Evolutionary conservation across 2,888 invertebrate genomes (phyloP).

Genomic region (Galerucella calmariensis): DNA sequence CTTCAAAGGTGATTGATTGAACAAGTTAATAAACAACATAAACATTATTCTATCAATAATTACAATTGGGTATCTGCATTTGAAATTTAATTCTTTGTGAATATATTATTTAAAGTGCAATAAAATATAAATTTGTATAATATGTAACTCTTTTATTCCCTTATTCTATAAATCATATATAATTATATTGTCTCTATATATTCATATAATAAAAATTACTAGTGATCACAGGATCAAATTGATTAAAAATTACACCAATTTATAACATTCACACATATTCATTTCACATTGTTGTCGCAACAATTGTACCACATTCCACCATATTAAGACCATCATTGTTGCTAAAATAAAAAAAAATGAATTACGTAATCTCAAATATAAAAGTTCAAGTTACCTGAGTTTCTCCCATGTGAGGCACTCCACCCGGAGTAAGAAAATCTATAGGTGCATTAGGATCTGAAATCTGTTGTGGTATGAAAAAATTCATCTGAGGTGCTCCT

Average conservation of each 20-base stretch:
- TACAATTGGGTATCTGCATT: no score
- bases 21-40: no score
- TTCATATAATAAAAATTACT: slow-evolving; percentile 40
- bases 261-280: slow-evolving; percentile 20
- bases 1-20: no score
- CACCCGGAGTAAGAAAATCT: slow-evolving; percentile 68
- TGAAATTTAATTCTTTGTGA: no score
- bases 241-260: slow-evolving; percentile 40
- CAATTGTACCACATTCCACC: not conserved
- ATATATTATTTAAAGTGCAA: not conserved
- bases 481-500: slow-evolving; percentile 64
- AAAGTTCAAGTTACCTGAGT: slow-evolving; percentile 55
- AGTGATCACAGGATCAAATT: slow-evolving; percentile 45
- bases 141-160: slow-evolving; percentile 30
- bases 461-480: slow-evolving; percentile 70
- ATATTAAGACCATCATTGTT: slow-evolving; percentile 8
- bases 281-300: not conserved
- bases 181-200: slow-evolving; percentile 35
- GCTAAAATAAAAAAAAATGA: slow-evolving; percentile 12
- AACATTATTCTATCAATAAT: no score
- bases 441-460: slow-evolving; percentile 69
- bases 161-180: slow-evolving; percentile 28
- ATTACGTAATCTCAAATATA: not conserved
- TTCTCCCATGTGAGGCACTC: slow-evolving; percentile 51
- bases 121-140: not conserved